Conservation (phyloP, 2,797 vertebrate genomes). For the Takifugu rubripes region DNA sequence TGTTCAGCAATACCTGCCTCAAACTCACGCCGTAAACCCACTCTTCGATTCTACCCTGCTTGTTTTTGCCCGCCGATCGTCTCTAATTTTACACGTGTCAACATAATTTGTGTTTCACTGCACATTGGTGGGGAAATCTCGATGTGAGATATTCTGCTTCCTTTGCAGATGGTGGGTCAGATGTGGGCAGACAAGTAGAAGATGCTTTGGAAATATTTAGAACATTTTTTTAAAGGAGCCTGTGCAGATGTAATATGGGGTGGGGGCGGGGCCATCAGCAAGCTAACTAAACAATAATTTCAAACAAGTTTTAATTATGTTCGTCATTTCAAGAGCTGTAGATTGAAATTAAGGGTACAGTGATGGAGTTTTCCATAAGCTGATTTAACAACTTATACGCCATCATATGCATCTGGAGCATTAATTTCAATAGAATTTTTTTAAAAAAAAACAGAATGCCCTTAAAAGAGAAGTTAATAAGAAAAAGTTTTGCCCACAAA, state of each 20-base stretch:
- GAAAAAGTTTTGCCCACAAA: constrained; percentile 65
- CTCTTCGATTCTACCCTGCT: background rate
- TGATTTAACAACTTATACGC: constrained; percentile 23
- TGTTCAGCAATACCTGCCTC: background rate
- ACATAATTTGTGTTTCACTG: constrained; percentile 21
- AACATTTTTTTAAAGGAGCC: constrained; percentile 18
- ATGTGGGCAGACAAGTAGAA: constrained; percentile 55
- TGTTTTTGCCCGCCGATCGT: constrained; percentile 11
- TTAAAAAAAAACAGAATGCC: constrained; percentile 42
- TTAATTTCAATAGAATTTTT: constrained; percentile 57
- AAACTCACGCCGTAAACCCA: background rate
- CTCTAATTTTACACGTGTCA: constrained; percentile 33
- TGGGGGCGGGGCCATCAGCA: constrained; percentile 9
- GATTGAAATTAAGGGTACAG: background rate
- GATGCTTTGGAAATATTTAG: constrained; percentile 40
- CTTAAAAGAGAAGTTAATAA: constrained; percentile 63
- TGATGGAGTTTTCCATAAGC: constrained; percentile 29
- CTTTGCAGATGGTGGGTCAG: constrained; percentile 46
- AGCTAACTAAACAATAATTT: constrained; percentile 23
- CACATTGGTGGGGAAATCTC: constrained; percentile 20
- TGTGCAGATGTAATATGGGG: constrained; percentile 8
- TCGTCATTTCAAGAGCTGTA: constrained; percentile 26
- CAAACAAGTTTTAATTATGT: constrained; percentile 32
- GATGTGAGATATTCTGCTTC: constrained; percentile 26
- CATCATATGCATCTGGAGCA: constrained; percentile 22